phyloP scores from a whole-genome alignment of 2,797 vertebrate species.

The Smutsia gigantea region DNA sequence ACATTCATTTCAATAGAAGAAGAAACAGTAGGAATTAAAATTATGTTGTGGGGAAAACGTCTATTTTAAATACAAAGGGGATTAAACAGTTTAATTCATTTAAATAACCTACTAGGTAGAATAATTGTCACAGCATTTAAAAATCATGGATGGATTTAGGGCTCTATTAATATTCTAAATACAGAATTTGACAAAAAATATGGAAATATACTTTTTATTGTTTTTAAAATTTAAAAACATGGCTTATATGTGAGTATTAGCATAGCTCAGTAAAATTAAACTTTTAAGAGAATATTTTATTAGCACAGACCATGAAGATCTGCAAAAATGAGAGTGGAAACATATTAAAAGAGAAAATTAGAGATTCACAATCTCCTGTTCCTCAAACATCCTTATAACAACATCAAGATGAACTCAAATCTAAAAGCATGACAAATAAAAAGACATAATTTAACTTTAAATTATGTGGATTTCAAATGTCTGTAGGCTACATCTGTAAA shows the following conservation, averaged over 20 bases:
- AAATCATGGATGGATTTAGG: background rate
- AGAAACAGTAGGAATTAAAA: background rate
- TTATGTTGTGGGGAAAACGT: background rate
- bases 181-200: background rate
- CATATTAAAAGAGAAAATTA: background rate
- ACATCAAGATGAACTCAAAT: background rate
- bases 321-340: background rate
- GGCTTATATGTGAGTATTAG: background rate
- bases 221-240: slow-evolving; percentile 17
- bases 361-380: background rate
- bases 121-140: background rate
- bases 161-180: background rate
- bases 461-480: background rate
- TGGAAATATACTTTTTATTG: background rate
- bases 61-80: slow-evolving; percentile 14
- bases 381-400: background rate
- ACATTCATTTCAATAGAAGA: slow-evolving; percentile 33
- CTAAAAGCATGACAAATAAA: background rate
- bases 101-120: background rate
- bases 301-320: background rate
- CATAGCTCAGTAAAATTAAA: background rate
- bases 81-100: slow-evolving; percentile 24
- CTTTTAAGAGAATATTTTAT: background rate
- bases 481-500: background rate
- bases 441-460: background rate